A percentile compares a stretch with the other conserved stretches of the same genome.
These are phyloP conservation scores for Keiferia lycopersicella DNA, from an alignment of 2,888 invertebrate species.

Conservation along the genomic window DNA sequence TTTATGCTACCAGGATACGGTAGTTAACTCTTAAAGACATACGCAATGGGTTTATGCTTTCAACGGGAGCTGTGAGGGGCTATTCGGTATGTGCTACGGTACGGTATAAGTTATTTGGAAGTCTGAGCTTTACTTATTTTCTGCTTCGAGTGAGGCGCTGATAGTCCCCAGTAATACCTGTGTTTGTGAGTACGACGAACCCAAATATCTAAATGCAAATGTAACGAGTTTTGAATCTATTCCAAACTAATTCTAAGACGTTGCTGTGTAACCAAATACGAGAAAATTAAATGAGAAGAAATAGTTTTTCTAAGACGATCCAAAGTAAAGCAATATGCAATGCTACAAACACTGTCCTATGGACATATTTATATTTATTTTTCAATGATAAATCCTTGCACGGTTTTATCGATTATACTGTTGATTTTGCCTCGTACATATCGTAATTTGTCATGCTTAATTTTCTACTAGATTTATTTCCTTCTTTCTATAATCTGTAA, in stretches of 20 bases:
- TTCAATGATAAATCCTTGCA: too few relatives aligned
- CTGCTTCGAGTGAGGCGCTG: constrained; percentile 14
- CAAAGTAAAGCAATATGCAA: too few relatives aligned
- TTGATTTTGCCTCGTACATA: too few relatives aligned
- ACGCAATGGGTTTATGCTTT: constrained; percentile 44
- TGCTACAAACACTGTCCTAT: too few relatives aligned
- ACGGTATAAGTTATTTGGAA: constrained; percentile 25
- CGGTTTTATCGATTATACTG: too few relatives aligned
- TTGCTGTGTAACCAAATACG: background rate
- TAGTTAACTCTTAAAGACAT: constrained; percentile 44
- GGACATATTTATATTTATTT: too few relatives aligned
- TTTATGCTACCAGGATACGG: constrained; percentile 50
- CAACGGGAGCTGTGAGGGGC: constrained; percentile 38
- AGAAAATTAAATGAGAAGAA: background rate
- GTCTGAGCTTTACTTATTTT: constrained; percentile 23
- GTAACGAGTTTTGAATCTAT: constrained; percentile 6
- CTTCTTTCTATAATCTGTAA: too few relatives aligned
- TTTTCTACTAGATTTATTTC: too few relatives aligned
- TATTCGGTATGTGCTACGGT: constrained; percentile 10
- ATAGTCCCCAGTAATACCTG: constrained; percentile 13
- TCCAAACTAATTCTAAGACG: background rate
- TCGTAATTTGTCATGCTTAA: too few relatives aligned
- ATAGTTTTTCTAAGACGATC: background rate
- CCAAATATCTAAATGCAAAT: constrained; percentile 13
- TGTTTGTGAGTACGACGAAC: constrained; percentile 17